Base-by-base conservation (phyloP, 30 jellyfish, hydroid and myxozoan genomes). In the Turritopsis rubra region DNA sequence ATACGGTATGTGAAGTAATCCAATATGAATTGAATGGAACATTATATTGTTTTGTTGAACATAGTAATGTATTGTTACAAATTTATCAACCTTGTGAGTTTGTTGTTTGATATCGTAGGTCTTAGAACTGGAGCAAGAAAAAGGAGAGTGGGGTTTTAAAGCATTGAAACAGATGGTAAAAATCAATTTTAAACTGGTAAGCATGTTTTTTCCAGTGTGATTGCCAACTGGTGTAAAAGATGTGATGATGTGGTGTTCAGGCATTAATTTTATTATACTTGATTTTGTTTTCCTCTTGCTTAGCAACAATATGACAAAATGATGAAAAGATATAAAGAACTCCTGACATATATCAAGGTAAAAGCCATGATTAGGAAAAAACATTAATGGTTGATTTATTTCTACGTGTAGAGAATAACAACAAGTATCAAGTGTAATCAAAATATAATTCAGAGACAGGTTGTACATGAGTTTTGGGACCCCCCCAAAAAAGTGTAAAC, bases 131-230 rank as follows among this genome's bases (percentile, higher is more conserved):
- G 98, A 92, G 77, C 98, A 92, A 72, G 98, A 87, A 31, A 92
- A 92, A 60, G 98, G 98, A 26, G 98, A 92, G 54, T 92, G 98
- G 98, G 98, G 98, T 21, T 92, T 92, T 81, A 92, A 92, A 81
- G 98, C 98, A 16, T 72, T 92, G 76, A 92, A 92, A 72, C 98
- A 92, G 65, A 92, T 92, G 96, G 98, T 92, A 73, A 92, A 92
- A 75, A 92, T 92, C 28, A 85, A 88, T 60, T 92, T 81, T 83
- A 92, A 88, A 82, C 82, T 92, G 96, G 98, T 92, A 84, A 22
- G 94, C 19, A 20, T 68, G 77, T 68, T 41, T 41, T 41, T 41
- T n/a, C n/a, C n/a, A n/a, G n/a, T n/a, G n/a, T n/a, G n/a, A n/a
- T n/a, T n/a, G n/a, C n/a, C n/a, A n/a, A n/a, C n/a, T n/a, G n/a